These are phyloP conservation scores for Falcunculus frontatus DNA, from an alignment of 2,113 vertebrate species.

Conservation along the genomic window DNA sequence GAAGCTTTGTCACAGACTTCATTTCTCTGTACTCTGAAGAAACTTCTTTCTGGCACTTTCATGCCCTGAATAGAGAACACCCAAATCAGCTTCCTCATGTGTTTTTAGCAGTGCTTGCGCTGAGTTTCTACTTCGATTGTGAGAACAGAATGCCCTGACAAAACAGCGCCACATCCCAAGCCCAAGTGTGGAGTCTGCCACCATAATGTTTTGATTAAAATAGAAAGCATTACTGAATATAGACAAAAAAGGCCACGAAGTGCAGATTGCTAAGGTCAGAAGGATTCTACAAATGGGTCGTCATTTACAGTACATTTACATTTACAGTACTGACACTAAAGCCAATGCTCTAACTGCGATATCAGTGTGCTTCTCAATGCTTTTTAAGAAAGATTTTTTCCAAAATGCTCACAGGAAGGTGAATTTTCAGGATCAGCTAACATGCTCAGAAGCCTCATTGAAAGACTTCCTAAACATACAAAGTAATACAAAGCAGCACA, in stretches of 20 bases:
- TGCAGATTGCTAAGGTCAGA: not conserved
- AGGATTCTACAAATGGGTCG: not conserved
- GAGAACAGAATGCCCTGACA: conserved; percentile 26
- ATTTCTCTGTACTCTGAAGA: not conserved
- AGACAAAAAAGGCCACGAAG: not conserved
- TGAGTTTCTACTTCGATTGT: not conserved
- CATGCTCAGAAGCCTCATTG: not conserved
- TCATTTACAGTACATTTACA: not conserved
- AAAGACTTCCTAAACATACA: not conserved
- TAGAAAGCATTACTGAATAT: not conserved
- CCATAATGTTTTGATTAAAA: conserved; percentile 23
- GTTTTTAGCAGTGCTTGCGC: conserved; percentile 11
- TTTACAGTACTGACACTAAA: not conserved
- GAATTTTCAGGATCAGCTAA: not conserved
- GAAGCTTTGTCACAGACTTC: not conserved
- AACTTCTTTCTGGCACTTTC: not conserved
- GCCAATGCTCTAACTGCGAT: not conserved
- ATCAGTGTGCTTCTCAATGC: not conserved
- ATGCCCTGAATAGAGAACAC: conserved; percentile 9
- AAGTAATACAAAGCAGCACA: not conserved
- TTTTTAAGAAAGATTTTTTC: not conserved
- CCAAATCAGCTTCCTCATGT: not conserved
- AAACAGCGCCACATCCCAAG: not conserved
- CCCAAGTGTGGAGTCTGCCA: conserved; percentile 32
- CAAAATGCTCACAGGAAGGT: not conserved